A percentile compares a stretch with the other conserved stretches of the same genome.
Conservation (phyloP, 2,113 vertebrate species). For the Heterochromis multidens region DNA sequence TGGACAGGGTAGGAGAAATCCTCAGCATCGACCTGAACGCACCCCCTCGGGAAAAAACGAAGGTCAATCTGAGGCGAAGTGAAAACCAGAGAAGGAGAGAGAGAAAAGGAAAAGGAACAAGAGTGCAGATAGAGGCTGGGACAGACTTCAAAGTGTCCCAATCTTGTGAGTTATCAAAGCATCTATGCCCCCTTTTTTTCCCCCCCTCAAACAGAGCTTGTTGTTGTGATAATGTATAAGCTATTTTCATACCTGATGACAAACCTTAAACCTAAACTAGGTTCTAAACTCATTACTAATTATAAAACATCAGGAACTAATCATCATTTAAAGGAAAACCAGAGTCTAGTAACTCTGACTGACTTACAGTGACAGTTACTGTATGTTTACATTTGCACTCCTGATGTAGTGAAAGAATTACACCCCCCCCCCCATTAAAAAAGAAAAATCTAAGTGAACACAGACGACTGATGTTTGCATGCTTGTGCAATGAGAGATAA, state of each 20-base stretch:
- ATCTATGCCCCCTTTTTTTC: not conserved
- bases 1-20: slow-evolving; percentile 38
- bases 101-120: not conserved
- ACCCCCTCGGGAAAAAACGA: slow-evolving; percentile 7
- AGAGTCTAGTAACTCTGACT: not conserved
- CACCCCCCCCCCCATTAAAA: not conserved
- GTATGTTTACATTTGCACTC: slow-evolving; percentile 15
- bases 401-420: not conserved
- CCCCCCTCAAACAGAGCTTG: not conserved
- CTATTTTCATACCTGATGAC: not conserved
- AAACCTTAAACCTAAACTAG: not conserved
- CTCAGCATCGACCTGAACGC: slow-evolving; percentile 51
- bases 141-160: not conserved
- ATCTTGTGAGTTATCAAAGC: not conserved
- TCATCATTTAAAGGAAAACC: not conserved
- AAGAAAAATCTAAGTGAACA: not conserved
- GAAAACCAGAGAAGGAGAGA: not conserved
- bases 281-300: not conserved
- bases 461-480: not conserved
- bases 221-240: not conserved
- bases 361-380: not conserved
- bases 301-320: not conserved
- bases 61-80: slow-evolving; percentile 51
- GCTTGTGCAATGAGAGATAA: not conserved
- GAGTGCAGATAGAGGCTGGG: not conserved